Evolutionary conservation across 2,113 vertebrate genomes (phyloP).

Genomic region (Myanophis thanlyinensis): DNA sequence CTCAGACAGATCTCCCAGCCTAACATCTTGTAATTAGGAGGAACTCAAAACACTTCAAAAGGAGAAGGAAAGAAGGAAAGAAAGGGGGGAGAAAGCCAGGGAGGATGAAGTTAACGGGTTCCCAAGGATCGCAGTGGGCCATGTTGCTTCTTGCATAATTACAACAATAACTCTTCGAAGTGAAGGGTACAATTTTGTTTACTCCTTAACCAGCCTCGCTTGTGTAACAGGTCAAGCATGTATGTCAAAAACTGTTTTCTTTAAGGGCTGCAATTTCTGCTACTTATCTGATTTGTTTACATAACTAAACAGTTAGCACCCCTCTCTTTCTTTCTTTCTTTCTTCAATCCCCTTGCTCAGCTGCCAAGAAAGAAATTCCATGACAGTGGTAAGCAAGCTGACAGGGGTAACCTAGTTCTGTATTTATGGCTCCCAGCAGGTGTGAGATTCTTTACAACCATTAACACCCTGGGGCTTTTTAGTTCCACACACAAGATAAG

Average conservation of each 20-base stretch:
- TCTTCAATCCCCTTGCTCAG: neutral
- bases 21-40: conserved; percentile 24
- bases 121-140: conserved; percentile 29
- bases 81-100: fast-evolving
- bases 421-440: conserved; percentile 97
- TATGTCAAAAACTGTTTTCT: conserved; percentile 44
- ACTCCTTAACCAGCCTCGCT: conserved; percentile 54
- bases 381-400: conserved; percentile 66
- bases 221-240: conserved; percentile 57
- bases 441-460: conserved; percentile 84
- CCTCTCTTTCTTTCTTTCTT: conserved; percentile 30
- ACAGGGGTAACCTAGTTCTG: conserved; percentile 80
- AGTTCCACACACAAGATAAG: conserved; percentile 80
- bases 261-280: conserved; percentile 43
- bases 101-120: conserved; percentile 27
- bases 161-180: conserved; percentile 59
- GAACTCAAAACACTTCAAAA: conserved; percentile 31
- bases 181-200: conserved; percentile 62
- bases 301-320: conserved; percentile 53
- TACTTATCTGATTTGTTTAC: conserved; percentile 63
- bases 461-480: conserved; percentile 88
- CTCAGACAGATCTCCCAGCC: conserved; percentile 43
- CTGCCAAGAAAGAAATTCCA: conserved; percentile 38
- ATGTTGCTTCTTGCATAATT: conserved; percentile 54
- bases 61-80: neutral